Base-by-base conservation (phyloP, 1,140 invertebrate species). In the Phymorhynchus buccinoides region DNA sequence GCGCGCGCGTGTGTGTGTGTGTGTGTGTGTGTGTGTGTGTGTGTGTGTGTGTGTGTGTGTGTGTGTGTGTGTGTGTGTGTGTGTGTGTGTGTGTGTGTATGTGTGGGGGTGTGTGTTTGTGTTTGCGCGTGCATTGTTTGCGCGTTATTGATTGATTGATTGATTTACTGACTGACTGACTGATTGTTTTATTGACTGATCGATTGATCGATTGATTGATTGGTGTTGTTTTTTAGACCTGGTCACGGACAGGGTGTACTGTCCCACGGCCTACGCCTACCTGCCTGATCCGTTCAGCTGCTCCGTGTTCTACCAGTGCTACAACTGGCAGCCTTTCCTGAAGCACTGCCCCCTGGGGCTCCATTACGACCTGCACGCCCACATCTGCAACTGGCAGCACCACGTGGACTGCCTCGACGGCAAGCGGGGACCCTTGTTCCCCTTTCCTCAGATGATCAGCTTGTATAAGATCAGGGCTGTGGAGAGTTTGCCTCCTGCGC, bases 321-420 rank as follows among this genome's bases (percentile, higher is more conserved):
- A 86, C 82, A 86, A 86, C 77, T 86, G 85, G 85, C 75, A 82
- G 35, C 85, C 85, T 16, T 80, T 86, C 41, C 42, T 52, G 62
- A 86, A 86, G 32, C 35, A 37, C 42, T 86, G 85, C 32, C 85
- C 85, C 9, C 85, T 83, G 0, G 85, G 85, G 0, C 82, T 86
- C 32, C 75, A 68, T 66, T 86, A 80, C 35, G 85, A 86, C 48
- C 30, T 56, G 48, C 44, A 79, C 9, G 84, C 62, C 30, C 62
- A 68, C 62, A 78, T 86, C 52, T 86, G 85, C 82, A 86, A 86
- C 85, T 86, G 85, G 85, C 85, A 82, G 2, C 85, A 86, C 66
- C 80, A 84, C 77, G 85, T 86, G 41, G 75, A 86, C 85, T 86
- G 85, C 77, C 27, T 84, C 48, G 82, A 86, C 27, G 85, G 85